Evolutionary conservation across 1,140 invertebrate species (phyloP).

Genomic region (Aricia agestis): DNA sequence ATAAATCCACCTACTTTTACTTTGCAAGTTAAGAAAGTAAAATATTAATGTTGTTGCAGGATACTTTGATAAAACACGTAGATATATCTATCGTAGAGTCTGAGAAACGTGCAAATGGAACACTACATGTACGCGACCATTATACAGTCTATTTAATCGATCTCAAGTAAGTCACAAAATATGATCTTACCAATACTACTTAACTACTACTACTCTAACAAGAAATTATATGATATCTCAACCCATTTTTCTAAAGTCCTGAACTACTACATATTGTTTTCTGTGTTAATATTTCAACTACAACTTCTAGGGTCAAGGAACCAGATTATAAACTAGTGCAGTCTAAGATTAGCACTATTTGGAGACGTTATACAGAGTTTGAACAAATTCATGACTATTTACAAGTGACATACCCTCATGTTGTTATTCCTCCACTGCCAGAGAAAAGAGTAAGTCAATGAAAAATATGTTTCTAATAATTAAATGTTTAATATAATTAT

Average conservation of each 20-base stretch:
- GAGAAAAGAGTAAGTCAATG: conserved; percentile 83
- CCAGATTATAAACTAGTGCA: conserved; percentile 80
- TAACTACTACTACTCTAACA: too few relatives aligned
- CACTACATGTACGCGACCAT: conserved; percentile 88
- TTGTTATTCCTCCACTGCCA: conserved; percentile 87
- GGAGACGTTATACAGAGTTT: conserved; percentile 91
- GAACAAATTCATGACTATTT: conserved; percentile 87
- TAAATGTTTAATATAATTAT: too few relatives aligned
- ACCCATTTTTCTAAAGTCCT: too few relatives aligned
- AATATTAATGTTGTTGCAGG: conserved; percentile 74
- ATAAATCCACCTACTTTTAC: conserved; percentile 49
- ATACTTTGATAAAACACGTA: conserved; percentile 84
- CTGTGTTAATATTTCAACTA: too few relatives aligned
- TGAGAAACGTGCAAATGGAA: conserved; percentile 87
- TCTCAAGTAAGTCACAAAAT: conserved; percentile 82
- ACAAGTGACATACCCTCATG: conserved; percentile 85
- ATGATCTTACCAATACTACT: too few relatives aligned
- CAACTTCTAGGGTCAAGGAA: conserved; percentile 80
- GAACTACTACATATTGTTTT: conserved; percentile 27
- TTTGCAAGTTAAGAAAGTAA: conserved; percentile 28
- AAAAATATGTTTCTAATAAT: too few relatives aligned
- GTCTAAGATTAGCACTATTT: conserved; percentile 82
- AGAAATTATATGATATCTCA: too few relatives aligned
- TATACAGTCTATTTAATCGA: conserved; percentile 91
- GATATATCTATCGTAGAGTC: conserved; percentile 89